Base-by-base conservation (phyloP, 1,140 invertebrate species). In the Heliothis virescens region DNA sequence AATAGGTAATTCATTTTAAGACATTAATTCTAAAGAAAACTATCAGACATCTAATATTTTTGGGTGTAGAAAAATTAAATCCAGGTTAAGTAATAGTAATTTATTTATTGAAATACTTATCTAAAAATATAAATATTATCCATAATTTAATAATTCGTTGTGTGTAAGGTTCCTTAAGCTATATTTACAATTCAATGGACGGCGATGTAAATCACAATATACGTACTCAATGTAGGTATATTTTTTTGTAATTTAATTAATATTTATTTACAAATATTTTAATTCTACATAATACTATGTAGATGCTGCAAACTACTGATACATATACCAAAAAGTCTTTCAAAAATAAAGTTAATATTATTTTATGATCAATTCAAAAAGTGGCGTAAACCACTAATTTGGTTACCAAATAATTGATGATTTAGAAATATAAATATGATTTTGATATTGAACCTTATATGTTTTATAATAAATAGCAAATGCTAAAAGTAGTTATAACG, bases 201-300 rank as follows among this genome's bases (percentile, higher is more conserved):
- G 91, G 89, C 86, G 83, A 73, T 65, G 26, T 79, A 75, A 85
- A 92, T 92, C 89, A 92, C 88, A 87, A 92, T 90, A 91, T 88
- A 93, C 91, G 79, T 92, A 94, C 89, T 47, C 75, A 90, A 79
- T 87, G 90, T 93, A 93, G 78, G 89, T 91, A 92, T 90, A 91
- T 85, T 78, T 85, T 26, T 73, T 82, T 78, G 53, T 26, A 11
- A 50, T 76, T 76, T 29, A 12, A 11, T 34, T 41, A 9, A 9
- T 41, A 76, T 63, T 79, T 77, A 83, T 82, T 55, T 80, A 80
- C 55, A 82, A 59, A 29, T 80, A 73, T 75, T 62, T 62, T 77
- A 82, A 74, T 18, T 85, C 82, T 91, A 92, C 88, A 92, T 91
- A 92, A 86, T 26, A 82, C 80, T 91, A 92, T 91, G 88, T 92